These are phyloP conservation scores for Ditylenchus dipsaci DNA, from an alignment of 1,140 invertebrate genomes.

Conservation along the genomic window DNA sequence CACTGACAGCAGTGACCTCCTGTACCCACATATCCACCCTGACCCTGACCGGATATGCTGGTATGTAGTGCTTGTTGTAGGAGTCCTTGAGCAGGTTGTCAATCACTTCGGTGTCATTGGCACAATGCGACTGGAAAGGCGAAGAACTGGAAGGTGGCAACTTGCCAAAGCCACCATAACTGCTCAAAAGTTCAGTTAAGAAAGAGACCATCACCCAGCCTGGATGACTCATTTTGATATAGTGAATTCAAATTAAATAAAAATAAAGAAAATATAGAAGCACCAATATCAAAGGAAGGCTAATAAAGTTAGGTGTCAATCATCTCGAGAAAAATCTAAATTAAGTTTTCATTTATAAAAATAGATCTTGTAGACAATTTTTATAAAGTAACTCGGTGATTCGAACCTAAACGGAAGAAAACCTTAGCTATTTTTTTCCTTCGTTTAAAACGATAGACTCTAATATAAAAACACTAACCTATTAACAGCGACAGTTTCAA, in stretches of 20 bases:
- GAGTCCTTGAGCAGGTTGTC: constrained; percentile 53
- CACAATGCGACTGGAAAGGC: constrained; percentile 31
- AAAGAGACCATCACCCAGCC: constrained; percentile 58
- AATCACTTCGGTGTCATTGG: constrained; percentile 57
- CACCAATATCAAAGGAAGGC: no score
- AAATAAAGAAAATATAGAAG: background rate
- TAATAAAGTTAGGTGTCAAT: no score
- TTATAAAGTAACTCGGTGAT: no score
- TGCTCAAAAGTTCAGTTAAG: constrained; percentile 51
- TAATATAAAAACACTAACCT: no score
- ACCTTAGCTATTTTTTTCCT: no score
- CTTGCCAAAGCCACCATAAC: constrained; percentile 50
- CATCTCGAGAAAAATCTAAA: no score
- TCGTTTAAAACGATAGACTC: no score
- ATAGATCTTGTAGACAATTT: no score
- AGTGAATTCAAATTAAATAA: background rate
- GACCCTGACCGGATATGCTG: constrained; percentile 54
- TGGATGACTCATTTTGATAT: constrained; percentile 49
- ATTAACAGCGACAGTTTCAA: no score
- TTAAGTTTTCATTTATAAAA: no score
- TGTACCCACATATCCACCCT: constrained; percentile 58
- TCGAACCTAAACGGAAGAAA: no score
- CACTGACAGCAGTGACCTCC: constrained; percentile 56
- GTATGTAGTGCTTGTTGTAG: constrained; percentile 57
- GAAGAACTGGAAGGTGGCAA: constrained; percentile 6